Evolutionary conservation across 2,113 vertebrate species (phyloP).

Genomic region (Hemichromis elongatus): DNA sequence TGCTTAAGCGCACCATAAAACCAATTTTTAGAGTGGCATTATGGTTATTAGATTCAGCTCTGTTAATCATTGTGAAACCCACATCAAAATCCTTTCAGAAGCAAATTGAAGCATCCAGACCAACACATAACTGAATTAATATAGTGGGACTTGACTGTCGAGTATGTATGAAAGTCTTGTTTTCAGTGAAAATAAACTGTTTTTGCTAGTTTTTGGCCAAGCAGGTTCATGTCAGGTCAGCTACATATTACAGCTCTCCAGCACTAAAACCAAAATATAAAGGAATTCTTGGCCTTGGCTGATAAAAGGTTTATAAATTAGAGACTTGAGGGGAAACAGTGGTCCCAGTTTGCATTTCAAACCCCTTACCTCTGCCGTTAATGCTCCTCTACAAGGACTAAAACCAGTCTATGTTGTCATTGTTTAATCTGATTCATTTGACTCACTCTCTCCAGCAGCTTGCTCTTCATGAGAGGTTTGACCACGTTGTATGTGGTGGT

Average conservation of each 20-base stretch:
- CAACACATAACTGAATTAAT: not conserved
- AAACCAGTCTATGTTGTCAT: not conserved
- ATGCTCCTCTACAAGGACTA: not conserved
- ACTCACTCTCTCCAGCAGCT: conserved; percentile 92
- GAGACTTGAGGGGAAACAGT: not conserved
- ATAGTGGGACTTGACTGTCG: not conserved
- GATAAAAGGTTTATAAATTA: not conserved
- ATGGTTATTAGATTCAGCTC: not conserved
- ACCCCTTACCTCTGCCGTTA: not conserved
- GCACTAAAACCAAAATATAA: not conserved
- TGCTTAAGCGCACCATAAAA: not conserved
- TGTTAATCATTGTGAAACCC: not conserved
- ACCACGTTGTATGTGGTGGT: conserved; percentile 97
- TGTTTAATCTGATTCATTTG: not conserved
- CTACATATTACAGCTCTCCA: not conserved
- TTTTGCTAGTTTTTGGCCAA: not conserved
- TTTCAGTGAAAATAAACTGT: not conserved
- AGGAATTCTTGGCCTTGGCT: not conserved
- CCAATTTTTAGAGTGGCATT: not conserved
- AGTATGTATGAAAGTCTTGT: not conserved
- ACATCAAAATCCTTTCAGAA: not conserved
- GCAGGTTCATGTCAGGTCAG: not conserved
- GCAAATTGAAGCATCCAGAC: not conserved
- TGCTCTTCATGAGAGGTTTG: conserved; percentile 93
- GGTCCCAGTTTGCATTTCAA: not conserved